These are phyloP conservation scores for Hoplodrina blanda DNA, from an alignment of 2,888 invertebrate species.

Conservation along the genomic window DNA sequence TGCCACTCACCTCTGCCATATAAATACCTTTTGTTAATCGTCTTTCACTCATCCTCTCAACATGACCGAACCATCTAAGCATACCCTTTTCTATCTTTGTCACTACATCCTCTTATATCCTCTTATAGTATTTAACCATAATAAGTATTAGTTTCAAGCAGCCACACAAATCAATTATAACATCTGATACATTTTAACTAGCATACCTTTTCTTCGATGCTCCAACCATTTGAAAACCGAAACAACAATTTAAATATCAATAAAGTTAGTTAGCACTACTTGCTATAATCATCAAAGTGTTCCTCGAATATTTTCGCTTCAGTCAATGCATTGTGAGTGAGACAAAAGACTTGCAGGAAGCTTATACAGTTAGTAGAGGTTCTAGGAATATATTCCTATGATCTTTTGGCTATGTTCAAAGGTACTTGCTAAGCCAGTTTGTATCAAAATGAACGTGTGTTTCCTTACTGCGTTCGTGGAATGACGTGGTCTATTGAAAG, in stretches of 20 bases:
- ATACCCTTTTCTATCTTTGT: no score
- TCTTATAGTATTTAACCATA: no score
- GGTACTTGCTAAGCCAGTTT: slow-evolving; percentile 54
- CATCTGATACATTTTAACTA: neutral
- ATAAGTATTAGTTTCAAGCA: neutral
- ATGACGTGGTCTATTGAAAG: slow-evolving; percentile 49
- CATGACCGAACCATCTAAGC: no score
- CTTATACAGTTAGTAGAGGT: slow-evolving; percentile 34
- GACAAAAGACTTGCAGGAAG: slow-evolving; percentile 49
- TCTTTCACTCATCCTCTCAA: no score
- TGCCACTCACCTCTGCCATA: no score
- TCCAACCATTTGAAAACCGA: neutral
- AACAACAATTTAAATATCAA: slow-evolving; percentile 13
- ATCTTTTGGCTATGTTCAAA: slow-evolving; percentile 52
- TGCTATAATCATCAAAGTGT: slow-evolving; percentile 44
- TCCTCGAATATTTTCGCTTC: slow-evolving; percentile 28
- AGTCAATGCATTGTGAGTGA: slow-evolving; percentile 38
- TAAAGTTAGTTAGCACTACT: slow-evolving; percentile 2
- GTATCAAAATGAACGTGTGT: slow-evolving; percentile 59
- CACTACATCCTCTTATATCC: no score
- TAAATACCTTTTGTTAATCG: no score
- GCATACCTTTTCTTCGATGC: no score
- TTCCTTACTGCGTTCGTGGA: slow-evolving; percentile 64
- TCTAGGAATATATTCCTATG: slow-evolving; percentile 60
- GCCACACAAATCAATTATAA: neutral